Base-by-base conservation (phyloP, 35 echinoderm and acorn worm genomes). In the Apostichopus californicus region DNA sequence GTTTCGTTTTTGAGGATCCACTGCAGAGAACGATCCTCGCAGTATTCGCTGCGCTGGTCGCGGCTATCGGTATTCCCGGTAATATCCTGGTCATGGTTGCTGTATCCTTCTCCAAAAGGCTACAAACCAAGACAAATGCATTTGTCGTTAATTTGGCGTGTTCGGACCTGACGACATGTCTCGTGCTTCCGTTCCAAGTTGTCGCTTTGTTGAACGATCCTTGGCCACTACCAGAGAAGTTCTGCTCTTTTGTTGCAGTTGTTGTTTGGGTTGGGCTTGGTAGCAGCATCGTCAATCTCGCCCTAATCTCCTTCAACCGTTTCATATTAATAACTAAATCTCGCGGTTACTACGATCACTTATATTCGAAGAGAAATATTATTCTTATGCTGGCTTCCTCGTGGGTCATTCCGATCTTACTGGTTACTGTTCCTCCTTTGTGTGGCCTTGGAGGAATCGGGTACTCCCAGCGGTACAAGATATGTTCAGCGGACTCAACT, bases 281-380 rank as follows among this genome's bases (percentile, higher is more conserved):
- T 4, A 46, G 95, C 58, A 96, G 92, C 56, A 18, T 93, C 23
- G 34, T 87, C 23, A 90, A 85, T 18, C 60, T 96, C 3, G 71
- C 88, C 23, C 75, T 86, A 1, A 96, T 96, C 13, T 87, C 95
- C 9, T 57, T 93, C 14, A 93, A 96, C 54, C 78, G 95, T 17
- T 91, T 85, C 53, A 77, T 54, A 8, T 71, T 96, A 12, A 93
- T 96, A 8, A 96, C 95, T 1, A 90, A 84, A 87, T 46, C 88
- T 15, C 18, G 55, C n/a, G 14, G 55, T 23, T 8, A n/a, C 28
- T 85, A 85, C 56, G 55, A 85, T 24, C 81, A 9, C 14, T 1
- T 85, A 9, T 85, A 85, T 21, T 58, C 55, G 5, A 56, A n/a
- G 57, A 57, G 52, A 60, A 85, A 85, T 59, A 17, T 59, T 8